These are phyloP conservation scores for Theristus sp. DNA, from an alignment of 2,888 invertebrate species.

Conservation along the genomic window DNA sequence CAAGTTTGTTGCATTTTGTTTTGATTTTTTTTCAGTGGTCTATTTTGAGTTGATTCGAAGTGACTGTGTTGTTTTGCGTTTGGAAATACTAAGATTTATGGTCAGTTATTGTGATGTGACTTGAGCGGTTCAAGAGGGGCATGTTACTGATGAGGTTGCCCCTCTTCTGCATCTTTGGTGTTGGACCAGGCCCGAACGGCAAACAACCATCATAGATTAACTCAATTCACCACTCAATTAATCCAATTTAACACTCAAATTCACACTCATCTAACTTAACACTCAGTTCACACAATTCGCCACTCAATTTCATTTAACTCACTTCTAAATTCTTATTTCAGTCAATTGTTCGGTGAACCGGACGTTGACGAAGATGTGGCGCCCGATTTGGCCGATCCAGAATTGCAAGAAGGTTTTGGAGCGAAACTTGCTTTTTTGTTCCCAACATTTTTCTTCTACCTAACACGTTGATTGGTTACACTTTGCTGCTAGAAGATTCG, in stretches of 20 bases:
- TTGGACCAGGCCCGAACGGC: too few species aligned
- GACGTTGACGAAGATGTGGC: slow-evolving; percentile 94
- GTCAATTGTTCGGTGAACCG: slow-evolving; percentile 87
- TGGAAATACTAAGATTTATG: neutral
- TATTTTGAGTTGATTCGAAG: neutral
- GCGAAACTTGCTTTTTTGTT: neutral
- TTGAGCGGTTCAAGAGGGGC: too few species aligned
- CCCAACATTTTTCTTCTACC: neutral
- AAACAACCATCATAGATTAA: too few species aligned
- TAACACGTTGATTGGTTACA: too few species aligned
- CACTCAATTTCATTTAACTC: too few species aligned
- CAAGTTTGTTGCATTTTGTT: slow-evolving; percentile 51
- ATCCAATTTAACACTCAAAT: too few species aligned
- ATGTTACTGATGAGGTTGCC: too few species aligned
- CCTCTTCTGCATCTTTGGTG: too few species aligned
- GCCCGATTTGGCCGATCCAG: slow-evolving; percentile 87
- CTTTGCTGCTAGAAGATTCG: too few species aligned
- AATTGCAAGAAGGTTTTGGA: slow-evolving; percentile 39
- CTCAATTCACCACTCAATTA: too few species aligned
- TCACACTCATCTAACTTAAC: neutral
- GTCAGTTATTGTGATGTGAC: too few species aligned
- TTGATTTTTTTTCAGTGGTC: neutral
- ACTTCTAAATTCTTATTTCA: slow-evolving; percentile 32
- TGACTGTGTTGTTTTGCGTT: neutral
- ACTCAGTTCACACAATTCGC: neutral